Evolutionary conservation across 92 coral and sea anemone genomes (phyloP).

Genomic region (Nematostella vectensis): DNA sequence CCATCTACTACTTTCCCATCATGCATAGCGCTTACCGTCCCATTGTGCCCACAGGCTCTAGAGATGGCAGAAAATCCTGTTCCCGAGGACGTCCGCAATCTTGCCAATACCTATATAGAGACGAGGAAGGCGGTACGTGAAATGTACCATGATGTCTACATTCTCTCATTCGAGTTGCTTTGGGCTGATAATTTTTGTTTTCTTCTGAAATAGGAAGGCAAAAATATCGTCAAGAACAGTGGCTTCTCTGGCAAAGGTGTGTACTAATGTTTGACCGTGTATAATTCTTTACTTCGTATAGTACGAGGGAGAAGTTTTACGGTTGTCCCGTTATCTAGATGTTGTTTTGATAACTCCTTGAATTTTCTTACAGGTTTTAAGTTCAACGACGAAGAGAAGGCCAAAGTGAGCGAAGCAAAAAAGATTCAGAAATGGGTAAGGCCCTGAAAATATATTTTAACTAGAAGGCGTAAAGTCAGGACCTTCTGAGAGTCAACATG

Average conservation of each 20-base stretch:
- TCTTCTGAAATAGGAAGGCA: constrained; percentile 69
- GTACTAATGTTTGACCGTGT: too few species aligned
- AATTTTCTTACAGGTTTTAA: constrained; percentile 59
- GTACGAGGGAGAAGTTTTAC: too few species aligned
- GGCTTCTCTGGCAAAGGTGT: constrained; percentile 98
- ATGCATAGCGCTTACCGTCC: too few species aligned
- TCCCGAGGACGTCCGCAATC: constrained; percentile 73
- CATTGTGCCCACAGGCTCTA: constrained; percentile 82
- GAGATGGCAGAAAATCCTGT: constrained; percentile 71
- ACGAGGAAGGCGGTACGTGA: constrained; percentile 74
- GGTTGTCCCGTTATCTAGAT: too few species aligned
- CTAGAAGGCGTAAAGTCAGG: too few species aligned
- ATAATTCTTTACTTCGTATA: too few species aligned
- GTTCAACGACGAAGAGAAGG: constrained; percentile 85
- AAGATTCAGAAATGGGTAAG: constrained; percentile 97
- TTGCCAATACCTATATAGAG: constrained; percentile 65
- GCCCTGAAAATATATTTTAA: too few species aligned
- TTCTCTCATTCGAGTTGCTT: neutral
- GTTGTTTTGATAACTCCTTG: too few species aligned
- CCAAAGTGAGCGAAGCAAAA: constrained; percentile 84
- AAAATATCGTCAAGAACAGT: constrained; percentile 73
- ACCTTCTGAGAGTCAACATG: too few species aligned
- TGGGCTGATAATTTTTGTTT: neutral
- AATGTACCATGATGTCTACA: neutral
- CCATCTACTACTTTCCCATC: too few species aligned